Conservation (phyloP, 2,888 invertebrate genomes). For the Auanema sp. region DNA sequence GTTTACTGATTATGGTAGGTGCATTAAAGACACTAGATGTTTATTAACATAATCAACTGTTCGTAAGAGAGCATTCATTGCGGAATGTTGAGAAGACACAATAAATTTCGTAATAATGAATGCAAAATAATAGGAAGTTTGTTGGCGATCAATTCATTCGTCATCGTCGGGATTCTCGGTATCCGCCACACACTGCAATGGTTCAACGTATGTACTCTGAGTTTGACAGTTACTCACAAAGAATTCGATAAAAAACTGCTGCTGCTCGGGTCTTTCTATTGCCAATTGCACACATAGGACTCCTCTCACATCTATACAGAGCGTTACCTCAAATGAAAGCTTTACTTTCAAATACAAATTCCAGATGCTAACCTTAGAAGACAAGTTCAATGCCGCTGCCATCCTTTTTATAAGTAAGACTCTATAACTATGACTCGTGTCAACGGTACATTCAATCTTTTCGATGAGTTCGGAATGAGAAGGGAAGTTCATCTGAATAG, state of each 20-base stretch:
- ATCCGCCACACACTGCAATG: constrained; percentile 15
- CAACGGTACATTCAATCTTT: not conserved
- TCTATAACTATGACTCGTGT: constrained; percentile 13
- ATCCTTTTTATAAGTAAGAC: constrained; percentile 25
- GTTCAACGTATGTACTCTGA: not conserved
- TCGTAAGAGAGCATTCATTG: not conserved
- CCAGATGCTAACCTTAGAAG: constrained; percentile 16
- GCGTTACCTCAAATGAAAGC: constrained; percentile 21
- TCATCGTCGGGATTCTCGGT: not conserved
- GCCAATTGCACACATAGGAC: constrained; percentile 31
- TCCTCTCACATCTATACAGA: constrained; percentile 37
- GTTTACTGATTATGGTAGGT: no score
- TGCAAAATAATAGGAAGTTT: no score
- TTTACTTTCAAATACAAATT: not conserved
- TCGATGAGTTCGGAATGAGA: constrained; percentile 8
- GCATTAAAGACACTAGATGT: no score
- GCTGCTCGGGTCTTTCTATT: constrained; percentile 26
- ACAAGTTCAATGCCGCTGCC: constrained; percentile 15
- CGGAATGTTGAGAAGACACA: no score
- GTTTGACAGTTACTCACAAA: constrained; percentile 10
- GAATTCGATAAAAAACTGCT: constrained; percentile 33
- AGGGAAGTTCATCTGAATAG: constrained; percentile 4
- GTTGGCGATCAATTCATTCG: no score
- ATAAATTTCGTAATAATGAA: no score
- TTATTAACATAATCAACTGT: not conserved